phyloP scores from a whole-genome alignment of 2,113 vertebrate genomes.

The Catharus fuscescens region DNA sequence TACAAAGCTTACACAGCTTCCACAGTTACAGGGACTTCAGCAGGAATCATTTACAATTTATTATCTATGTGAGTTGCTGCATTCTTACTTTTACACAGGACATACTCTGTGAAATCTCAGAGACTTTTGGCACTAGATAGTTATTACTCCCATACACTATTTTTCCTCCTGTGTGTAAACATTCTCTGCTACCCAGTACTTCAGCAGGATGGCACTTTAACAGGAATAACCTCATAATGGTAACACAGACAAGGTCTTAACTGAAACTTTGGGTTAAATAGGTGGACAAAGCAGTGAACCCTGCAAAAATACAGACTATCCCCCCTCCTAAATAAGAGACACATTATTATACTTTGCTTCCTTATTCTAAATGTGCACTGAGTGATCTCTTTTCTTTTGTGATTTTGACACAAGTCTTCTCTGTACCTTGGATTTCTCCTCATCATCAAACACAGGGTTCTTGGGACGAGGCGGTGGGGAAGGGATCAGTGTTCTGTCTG shows the following conservation, averaged over 20 bases:
- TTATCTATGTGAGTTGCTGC: background rate
- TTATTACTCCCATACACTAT: background rate
- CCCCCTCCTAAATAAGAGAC: background rate
- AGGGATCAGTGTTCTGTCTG: slow-evolving; percentile 86
- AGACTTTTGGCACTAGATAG: background rate
- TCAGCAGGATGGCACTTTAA: background rate
- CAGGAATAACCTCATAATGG: background rate
- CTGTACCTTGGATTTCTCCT: slow-evolving; percentile 90
- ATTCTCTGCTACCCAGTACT: background rate
- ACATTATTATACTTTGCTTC: background rate
- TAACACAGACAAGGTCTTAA: background rate
- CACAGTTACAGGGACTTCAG: background rate
- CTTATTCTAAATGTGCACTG: background rate
- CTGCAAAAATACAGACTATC: background rate
- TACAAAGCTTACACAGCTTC: background rate
- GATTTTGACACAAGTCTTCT: background rate
- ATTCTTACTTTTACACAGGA: background rate
- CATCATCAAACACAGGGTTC: slow-evolving; percentile 94
- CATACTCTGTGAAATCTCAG: background rate
- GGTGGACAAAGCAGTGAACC: background rate
- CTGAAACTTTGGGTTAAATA: background rate
- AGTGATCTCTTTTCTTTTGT: background rate
- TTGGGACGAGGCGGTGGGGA: slow-evolving; percentile 85
- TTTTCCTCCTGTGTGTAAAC: background rate
- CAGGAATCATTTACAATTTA: background rate